Percentiles rank a stretch among this genome's conserved stretches.
phyloP scores from a whole-genome alignment of 2,888 invertebrate genomes.

The Loripinus fragilis region DNA sequence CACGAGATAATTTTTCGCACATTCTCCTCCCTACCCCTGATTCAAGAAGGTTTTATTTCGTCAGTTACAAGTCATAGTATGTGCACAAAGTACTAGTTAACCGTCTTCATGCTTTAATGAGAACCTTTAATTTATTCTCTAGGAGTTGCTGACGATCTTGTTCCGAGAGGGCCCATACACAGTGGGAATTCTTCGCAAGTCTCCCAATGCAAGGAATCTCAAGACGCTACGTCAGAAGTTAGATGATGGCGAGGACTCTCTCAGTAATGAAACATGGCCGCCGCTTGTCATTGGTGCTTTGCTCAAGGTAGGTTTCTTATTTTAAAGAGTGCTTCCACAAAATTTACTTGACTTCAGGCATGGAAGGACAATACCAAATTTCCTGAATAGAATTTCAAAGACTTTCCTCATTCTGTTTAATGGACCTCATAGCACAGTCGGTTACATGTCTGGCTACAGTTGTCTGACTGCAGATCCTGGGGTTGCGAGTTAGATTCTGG shows the following conservation, averaged over 20 bases:
- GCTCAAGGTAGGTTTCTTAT: slow-evolving; percentile 84
- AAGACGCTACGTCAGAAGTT: slow-evolving; percentile 90
- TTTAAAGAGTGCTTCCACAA: neutral
- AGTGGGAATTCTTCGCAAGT: slow-evolving; percentile 94
- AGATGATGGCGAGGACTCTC: slow-evolving; percentile 85
- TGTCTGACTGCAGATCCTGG: too few species aligned
- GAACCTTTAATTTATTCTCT: slow-evolving; percentile 57
- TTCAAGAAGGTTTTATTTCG: too few species aligned
- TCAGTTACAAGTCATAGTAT: too few species aligned
- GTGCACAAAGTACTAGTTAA: too few species aligned
- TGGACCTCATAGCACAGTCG: neutral
- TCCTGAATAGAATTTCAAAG: neutral
- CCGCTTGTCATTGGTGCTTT: slow-evolving; percentile 90
- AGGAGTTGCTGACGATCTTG: slow-evolving; percentile 89
- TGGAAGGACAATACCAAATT: neutral
- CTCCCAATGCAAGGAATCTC: slow-evolving; percentile 89
- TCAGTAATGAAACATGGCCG: slow-evolving; percentile 86
- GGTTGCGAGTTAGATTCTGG: too few species aligned
- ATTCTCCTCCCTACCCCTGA: too few species aligned
- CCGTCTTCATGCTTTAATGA: too few species aligned
- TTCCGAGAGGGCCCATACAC: slow-evolving; percentile 91
- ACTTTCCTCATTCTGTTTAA: too few species aligned
- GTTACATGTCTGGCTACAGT: neutral
- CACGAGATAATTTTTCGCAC: too few species aligned
- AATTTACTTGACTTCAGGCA: neutral